Conservation (phyloP, 2,113 vertebrate species). For the Galbula dea region DNA sequence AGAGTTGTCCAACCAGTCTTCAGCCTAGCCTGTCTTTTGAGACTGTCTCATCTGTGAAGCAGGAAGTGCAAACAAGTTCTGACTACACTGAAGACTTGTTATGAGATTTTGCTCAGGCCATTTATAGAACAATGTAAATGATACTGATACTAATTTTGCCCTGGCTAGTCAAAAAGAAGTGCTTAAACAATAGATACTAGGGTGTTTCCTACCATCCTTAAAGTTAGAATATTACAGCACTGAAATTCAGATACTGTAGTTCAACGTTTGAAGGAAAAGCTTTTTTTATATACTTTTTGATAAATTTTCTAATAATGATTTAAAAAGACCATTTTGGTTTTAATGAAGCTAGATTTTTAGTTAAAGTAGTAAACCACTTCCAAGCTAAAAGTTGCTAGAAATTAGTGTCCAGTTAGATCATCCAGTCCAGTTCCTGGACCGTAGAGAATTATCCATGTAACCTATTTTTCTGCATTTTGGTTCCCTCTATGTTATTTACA, state of each 20-base stretch:
- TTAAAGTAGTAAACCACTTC: neutral
- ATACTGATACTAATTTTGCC: conserved; percentile 60
- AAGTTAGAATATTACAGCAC: neutral
- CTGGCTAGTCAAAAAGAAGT: conserved; percentile 6
- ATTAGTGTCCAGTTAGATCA: neutral
- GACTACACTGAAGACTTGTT: conserved; percentile 61
- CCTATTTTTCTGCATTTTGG: neutral
- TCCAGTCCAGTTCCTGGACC: neutral
- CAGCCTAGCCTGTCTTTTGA: conserved; percentile 75
- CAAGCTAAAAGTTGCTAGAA: neutral
- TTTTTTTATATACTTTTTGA: neutral
- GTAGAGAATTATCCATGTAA: neutral
- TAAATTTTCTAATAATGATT: neutral
- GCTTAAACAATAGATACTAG: conserved; percentile 5
- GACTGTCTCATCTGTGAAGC: conserved; percentile 69
- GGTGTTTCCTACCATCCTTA: neutral
- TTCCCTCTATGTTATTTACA: neutral
- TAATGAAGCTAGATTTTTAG: neutral
- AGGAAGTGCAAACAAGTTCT: conserved; percentile 74
- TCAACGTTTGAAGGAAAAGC: neutral
- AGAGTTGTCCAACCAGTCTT: conserved; percentile 82
- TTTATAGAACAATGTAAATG: conserved; percentile 60
- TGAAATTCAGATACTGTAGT: neutral
- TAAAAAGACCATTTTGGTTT: neutral
- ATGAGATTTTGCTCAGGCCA: conserved; percentile 62